Base-by-base conservation (phyloP, 2,888 invertebrate species). In the Aromia moschata region DNA sequence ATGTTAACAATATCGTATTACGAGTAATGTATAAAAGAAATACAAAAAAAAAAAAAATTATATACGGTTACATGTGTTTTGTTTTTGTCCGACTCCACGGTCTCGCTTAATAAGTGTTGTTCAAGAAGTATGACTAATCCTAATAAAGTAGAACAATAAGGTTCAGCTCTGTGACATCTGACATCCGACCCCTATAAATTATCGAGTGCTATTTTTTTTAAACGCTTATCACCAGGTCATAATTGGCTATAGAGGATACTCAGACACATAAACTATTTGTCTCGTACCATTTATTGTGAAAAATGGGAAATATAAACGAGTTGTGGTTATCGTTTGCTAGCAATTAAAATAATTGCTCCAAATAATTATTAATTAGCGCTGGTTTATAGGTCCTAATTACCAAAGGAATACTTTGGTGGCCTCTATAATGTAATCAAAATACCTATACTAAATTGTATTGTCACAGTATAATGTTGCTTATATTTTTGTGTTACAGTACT, bases 181-280 rank as follows among this genome's bases (percentile, higher is more conserved):
- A 68, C 70, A 63, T 63, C 51, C 67, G 63, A 68, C 62, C 70
- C 63, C 56, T 58, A 51, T 67, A 64, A 70, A 67, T 68, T 63
- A 55, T 59, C 53, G 57, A 57, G 57, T 58, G 59, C 61, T 59
- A 52, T 44, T 61, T 61, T 55, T 51, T 18, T 58, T 30, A 14
- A 18, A 44, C 14, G 40, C 15, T 51, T 55, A 55, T 55, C 55
- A 45, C 14, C 55, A 49, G 49, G 49, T 49, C 49, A 49, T 18
- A 36, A n/a, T 40, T 25, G 17, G n/a, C 18, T 10, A 7, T 4
- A 40, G 40, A 18, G n/a, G 17, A 33, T 33, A 33, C 2, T n/a
- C n/a, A n/a, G n/a, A 2, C n/a, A 33, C n/a, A 33, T 33, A 33
- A 33, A 33, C n/a, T 33, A 33, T n/a, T 25, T 20, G 7, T 49